Percentiles rank a stretch among this genome's conserved stretches.
phyloP scores from a whole-genome alignment of 2,888 invertebrate genomes.

The Lissocephala sabroskyi region DNA sequence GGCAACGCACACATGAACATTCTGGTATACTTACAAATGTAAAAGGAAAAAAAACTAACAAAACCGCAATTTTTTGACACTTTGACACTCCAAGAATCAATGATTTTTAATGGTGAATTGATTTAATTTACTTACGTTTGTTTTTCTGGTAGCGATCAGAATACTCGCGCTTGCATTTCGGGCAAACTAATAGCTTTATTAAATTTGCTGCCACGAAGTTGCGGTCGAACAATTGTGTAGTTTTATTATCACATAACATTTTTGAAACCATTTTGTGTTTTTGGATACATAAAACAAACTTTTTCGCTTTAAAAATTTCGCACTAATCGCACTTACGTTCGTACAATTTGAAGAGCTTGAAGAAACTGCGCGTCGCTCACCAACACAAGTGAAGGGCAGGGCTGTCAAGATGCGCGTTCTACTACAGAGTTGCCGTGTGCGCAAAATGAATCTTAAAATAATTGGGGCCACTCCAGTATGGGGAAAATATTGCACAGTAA shows the following conservation, averaged over 20 bases:
- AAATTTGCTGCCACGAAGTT: conserved; percentile 56
- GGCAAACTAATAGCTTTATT: conserved; percentile 47
- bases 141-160: conserved; percentile 18
- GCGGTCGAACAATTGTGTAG: conserved; percentile 58
- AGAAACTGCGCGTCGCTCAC: too few species aligned
- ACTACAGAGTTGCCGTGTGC: background rate
- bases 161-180: conserved; percentile 53
- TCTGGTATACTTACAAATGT: too few species aligned
- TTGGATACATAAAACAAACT: background rate
- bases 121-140: conserved; percentile 16
- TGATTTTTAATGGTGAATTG: background rate
- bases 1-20: too few species aligned
- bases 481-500: too few species aligned
- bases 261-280: background rate
- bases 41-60: too few species aligned
- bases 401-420: too few species aligned
- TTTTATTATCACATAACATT: conserved; percentile 26
- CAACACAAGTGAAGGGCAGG: too few species aligned
- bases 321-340: background rate
- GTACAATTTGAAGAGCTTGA: too few species aligned
- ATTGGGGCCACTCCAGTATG: too few species aligned
- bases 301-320: background rate
- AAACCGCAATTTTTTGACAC: too few species aligned
- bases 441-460: too few species aligned
- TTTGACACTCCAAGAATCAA: too few species aligned